These are phyloP conservation scores for Cynoglossus semilaevis DNA, from an alignment of 2,113 vertebrate genomes.

Conservation along the genomic window DNA sequence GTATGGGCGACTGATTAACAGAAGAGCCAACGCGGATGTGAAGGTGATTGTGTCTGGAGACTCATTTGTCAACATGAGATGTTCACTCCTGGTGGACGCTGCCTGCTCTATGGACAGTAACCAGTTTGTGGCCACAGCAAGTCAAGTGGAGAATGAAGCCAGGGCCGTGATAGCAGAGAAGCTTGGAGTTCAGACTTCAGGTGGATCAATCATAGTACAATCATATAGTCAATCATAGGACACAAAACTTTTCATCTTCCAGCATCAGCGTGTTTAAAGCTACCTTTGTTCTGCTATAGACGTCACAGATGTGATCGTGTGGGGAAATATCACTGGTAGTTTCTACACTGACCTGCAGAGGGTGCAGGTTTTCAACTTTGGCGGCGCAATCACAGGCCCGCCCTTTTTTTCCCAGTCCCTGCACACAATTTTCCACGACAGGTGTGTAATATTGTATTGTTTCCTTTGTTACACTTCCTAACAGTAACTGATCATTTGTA, in stretches of 20 bases:
- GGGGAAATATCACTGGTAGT: slow-evolving; percentile 87
- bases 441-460: slow-evolving; percentile 64
- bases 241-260: rapidly evolving
- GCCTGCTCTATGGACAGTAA: slow-evolving; percentile 69
- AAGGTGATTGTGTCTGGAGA: slow-evolving; percentile 83
- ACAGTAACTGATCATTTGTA: no score
- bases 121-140: slow-evolving; percentile 77
- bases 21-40: slow-evolving; percentile 73
- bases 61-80: slow-evolving; percentile 81
- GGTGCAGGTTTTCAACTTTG: slow-evolving; percentile 78
- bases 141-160: slow-evolving; percentile 81
- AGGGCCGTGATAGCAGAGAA: slow-evolving; percentile 80
- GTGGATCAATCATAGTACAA: slow-evolving; percentile 55
- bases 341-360: slow-evolving; percentile 86
- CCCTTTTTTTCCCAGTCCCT: slow-evolving; percentile 72
- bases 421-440: slow-evolving; percentile 77
- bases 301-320: slow-evolving; percentile 85
- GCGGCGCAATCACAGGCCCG: slow-evolving; percentile 82
- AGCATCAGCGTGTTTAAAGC: background rate
- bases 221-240: no score
- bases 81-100: slow-evolving; percentile 69
- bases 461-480: no score
- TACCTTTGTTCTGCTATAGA: slow-evolving; percentile 69
- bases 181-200: slow-evolving; percentile 71
- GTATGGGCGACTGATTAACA: slow-evolving; percentile 81